Evolutionary conservation across 2,888 invertebrate species (phyloP).

Genomic region (Mythimna ferrago): DNA sequence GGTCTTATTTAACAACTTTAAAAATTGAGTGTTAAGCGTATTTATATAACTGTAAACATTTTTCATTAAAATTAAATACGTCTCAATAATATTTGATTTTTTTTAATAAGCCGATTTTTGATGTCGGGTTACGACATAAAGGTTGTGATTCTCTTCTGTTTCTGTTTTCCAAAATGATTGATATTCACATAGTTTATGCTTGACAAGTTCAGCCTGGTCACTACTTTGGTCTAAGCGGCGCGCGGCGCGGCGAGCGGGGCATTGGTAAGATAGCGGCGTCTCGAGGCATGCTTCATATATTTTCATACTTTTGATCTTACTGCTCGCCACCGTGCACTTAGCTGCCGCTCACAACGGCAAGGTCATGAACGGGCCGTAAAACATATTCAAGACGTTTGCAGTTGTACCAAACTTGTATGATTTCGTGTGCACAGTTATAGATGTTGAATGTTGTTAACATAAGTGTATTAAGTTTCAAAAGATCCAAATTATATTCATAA

Average conservation of each 20-base stretch:
- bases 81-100: background rate
- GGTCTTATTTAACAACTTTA: background rate
- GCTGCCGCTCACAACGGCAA: too few relatives aligned
- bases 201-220: too few relatives aligned
- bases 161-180: background rate
- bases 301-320: too few relatives aligned
- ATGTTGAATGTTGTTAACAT: background rate
- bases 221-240: too few relatives aligned
- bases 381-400: background rate
- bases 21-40: background rate
- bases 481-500: background rate
- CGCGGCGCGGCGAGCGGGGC: too few relatives aligned
- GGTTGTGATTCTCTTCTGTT: background rate
- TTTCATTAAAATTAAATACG: background rate
- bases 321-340: too few relatives aligned
- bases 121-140: background rate
- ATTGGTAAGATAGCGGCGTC: too few relatives aligned
- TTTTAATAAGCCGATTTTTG: background rate
- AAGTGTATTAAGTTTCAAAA: constrained; percentile 4
- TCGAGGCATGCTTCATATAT: too few relatives aligned
- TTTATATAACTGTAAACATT: background rate
- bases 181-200: background rate
- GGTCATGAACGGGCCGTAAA: background rate
- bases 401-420: background rate
- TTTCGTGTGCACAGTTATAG: background rate